phyloP scores from a whole-genome alignment of 2,888 invertebrate genomes.

The Xanthia togata region DNA sequence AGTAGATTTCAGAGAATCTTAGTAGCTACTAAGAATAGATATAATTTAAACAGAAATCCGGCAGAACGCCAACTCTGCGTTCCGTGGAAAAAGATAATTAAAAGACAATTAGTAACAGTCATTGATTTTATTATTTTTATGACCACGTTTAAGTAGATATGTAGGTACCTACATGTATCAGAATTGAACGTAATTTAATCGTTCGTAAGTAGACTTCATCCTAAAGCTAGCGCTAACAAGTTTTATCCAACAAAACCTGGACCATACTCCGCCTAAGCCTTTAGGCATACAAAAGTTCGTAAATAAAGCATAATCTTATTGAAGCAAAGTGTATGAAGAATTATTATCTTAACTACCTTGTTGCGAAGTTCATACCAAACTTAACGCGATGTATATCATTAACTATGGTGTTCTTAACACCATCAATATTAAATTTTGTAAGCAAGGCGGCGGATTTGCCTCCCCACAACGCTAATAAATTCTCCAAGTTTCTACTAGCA shows the following conservation, averaged over 20 bases:
- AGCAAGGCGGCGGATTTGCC: constrained; percentile 33
- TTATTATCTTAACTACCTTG: constrained; percentile 13
- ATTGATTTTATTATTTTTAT: constrained; percentile 6
- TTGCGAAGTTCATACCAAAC: constrained; percentile 34
- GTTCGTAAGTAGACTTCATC: background rate
- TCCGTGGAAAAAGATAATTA: constrained; percentile 43
- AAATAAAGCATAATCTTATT: constrained; percentile 31
- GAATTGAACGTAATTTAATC: background rate
- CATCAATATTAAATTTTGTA: constrained; percentile 56
- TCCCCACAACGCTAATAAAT: constrained; percentile 52
- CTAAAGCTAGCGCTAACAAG: background rate
- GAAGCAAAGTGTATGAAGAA: constrained; percentile 5
- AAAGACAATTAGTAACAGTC: constrained; percentile 37
- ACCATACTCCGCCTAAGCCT: background rate
- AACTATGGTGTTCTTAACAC: constrained; percentile 27
- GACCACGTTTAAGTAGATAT: background rate
- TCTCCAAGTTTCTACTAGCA: constrained; percentile 41
- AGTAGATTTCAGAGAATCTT: background rate
- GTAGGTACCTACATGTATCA: background rate
- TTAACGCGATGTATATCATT: constrained; percentile 20
- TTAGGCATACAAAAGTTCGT: background rate
- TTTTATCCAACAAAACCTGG: background rate
- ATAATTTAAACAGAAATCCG: constrained; percentile 27
- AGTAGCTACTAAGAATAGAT: constrained; percentile 10
- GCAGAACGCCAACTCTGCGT: constrained; percentile 33